These are phyloP conservation scores for Peromyscus polionotus DNA, from an alignment of 2,113 vertebrate genomes.

Conservation along the genomic window DNA sequence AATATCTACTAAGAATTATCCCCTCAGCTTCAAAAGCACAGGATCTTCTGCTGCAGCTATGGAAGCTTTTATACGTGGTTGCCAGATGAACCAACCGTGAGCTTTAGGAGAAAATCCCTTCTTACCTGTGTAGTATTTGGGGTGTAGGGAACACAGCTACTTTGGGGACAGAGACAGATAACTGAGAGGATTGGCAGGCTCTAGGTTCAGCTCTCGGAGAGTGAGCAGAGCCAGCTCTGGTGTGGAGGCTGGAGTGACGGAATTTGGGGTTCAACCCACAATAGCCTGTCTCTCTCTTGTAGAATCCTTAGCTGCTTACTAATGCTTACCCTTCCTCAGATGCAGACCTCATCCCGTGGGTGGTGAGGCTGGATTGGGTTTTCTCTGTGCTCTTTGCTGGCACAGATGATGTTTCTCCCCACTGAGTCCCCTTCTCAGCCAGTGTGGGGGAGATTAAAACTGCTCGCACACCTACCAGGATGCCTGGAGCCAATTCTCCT, in stretches of 20 bases:
- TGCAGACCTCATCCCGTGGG: not conserved
- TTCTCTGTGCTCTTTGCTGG: not conserved
- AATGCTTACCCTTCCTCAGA: not conserved
- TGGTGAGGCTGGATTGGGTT: not conserved
- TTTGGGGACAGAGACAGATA: not conserved
- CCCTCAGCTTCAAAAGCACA: not conserved
- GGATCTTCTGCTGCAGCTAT: not conserved
- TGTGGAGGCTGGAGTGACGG: not conserved
- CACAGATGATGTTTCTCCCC: not conserved
- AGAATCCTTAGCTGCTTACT: not conserved
- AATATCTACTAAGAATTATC: not conserved
- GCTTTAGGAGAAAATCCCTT: not conserved
- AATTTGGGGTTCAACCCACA: not conserved
- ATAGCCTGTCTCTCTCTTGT: not conserved
- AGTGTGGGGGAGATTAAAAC: too few relatives aligned
- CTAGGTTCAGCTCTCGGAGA: not conserved
- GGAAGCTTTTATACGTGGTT: not conserved
- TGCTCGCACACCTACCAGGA: fast-evolving
- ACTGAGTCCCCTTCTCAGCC: not conserved
- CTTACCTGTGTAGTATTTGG: not conserved
- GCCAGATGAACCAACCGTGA: not conserved
- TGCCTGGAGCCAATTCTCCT: not conserved
- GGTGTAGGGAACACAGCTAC: not conserved
- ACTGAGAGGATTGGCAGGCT: not conserved
- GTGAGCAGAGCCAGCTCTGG: not conserved